Percentiles rank a stretch among this genome's conserved stretches.
Conservation (phyloP, 2,888 invertebrate species). For the Limnephilus rhombicus region DNA sequence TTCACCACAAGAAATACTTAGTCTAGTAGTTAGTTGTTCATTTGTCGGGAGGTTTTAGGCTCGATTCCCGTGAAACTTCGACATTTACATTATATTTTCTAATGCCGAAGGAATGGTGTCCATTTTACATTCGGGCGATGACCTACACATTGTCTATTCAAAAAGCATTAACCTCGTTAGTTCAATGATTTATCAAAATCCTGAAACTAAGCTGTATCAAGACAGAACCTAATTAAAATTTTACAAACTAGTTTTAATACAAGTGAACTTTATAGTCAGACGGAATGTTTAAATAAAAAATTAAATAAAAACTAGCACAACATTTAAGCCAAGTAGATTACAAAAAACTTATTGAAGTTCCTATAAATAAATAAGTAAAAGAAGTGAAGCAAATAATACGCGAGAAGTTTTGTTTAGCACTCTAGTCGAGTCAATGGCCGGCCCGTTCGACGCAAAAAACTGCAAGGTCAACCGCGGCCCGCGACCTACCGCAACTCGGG, state of each 20-base stretch:
- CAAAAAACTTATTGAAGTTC: not conserved
- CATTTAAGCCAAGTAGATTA: not conserved
- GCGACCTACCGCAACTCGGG: conserved; percentile 53
- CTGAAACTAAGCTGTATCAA: not conserved
- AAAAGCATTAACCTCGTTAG: not conserved
- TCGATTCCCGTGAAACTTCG: no score
- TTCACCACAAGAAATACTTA: no score
- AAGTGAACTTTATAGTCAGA: not conserved
- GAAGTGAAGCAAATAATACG: not conserved
- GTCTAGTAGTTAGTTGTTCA: no score
- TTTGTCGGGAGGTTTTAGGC: no score
- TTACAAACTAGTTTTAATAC: not conserved
- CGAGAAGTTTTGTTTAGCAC: not conserved
- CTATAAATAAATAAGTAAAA: not conserved
- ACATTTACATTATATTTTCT: not conserved
- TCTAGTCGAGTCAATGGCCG: conserved; percentile 6
- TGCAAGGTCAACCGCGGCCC: conserved; percentile 50
- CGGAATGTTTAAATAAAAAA: not conserved
- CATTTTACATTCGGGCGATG: not conserved
- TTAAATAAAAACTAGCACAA: not conserved
- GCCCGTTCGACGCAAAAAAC: conserved; percentile 39
- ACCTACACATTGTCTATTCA: not conserved
- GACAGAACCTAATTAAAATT: not conserved
- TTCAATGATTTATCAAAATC: not conserved
- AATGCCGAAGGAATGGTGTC: not conserved